Conservation (phyloP, 2,113 vertebrate species). For the Ardeotis arabs region DNA sequence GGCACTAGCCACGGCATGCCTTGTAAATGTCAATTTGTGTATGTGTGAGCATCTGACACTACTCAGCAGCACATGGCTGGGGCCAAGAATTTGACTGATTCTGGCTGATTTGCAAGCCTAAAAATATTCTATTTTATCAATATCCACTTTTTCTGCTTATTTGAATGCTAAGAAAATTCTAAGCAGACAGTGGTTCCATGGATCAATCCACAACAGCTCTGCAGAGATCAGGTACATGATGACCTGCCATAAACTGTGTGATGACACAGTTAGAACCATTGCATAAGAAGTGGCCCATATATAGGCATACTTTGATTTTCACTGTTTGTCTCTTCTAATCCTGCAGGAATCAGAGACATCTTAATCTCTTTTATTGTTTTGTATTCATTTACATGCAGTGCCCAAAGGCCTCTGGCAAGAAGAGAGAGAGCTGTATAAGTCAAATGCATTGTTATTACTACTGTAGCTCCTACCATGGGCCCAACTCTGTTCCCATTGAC, state of each 20-base stretch:
- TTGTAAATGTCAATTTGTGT: slow-evolving; percentile 72
- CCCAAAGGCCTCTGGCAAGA: slow-evolving; percentile 33
- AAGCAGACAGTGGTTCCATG: background rate
- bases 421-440: background rate
- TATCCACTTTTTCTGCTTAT: slow-evolving; percentile 59
- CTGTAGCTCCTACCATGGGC: slow-evolving; percentile 4
- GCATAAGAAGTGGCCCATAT: slow-evolving; percentile 55
- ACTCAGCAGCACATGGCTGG: slow-evolving; percentile 59
- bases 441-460: slow-evolving; percentile 35
- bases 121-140: slow-evolving; percentile 75
- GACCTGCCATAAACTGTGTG: slow-evolving; percentile 32
- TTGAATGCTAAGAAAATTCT: slow-evolving; percentile 52
- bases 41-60: slow-evolving; percentile 58
- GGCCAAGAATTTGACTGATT: slow-evolving; percentile 67
- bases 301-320: slow-evolving; percentile 54
- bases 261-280: slow-evolving; percentile 22
- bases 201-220: background rate
- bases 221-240: slow-evolving; percentile 24
- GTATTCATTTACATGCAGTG: slow-evolving; percentile 27
- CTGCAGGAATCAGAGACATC: slow-evolving; percentile 32
- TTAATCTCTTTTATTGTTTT: slow-evolving; percentile 26
- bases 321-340: slow-evolving; percentile 29
- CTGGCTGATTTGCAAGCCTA: slow-evolving; percentile 54
- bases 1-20: slow-evolving; percentile 16
- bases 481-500: slow-evolving; percentile 35